phyloP scores from a whole-genome alignment of 2,113 vertebrate genomes.

The Scolopax mira region DNA sequence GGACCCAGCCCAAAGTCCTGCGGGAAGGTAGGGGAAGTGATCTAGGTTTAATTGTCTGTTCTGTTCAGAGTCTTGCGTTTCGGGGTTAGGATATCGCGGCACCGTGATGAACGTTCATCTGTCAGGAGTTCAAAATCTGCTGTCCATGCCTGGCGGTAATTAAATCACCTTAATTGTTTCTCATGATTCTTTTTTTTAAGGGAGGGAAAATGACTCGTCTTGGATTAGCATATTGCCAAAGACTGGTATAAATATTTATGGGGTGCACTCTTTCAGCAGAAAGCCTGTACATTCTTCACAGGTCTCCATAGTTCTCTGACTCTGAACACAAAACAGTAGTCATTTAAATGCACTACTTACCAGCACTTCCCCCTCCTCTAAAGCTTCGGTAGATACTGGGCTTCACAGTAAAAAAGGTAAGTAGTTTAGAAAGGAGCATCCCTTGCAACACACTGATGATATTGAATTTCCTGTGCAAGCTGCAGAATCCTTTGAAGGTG shows the following conservation, averaged over 20 bases:
- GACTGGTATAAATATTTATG: constrained; percentile 63
- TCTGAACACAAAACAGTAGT: not conserved
- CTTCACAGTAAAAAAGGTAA: constrained; percentile 14
- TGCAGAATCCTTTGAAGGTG: not conserved
- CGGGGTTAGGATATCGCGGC: not conserved
- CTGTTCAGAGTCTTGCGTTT: not conserved
- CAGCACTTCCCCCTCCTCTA: not conserved
- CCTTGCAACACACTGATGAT: not conserved
- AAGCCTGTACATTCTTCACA: constrained; percentile 47
- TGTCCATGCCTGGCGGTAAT: constrained; percentile 14
- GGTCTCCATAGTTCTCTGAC: constrained; percentile 43
- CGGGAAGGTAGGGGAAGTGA: constrained; percentile 10
- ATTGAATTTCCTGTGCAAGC: not conserved
- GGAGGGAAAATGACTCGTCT: constrained; percentile 40
- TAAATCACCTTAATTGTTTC: constrained; percentile 65
- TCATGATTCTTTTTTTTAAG: constrained; percentile 4
- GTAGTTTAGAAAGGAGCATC: not conserved
- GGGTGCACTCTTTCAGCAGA: not conserved
- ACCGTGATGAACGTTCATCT: constrained; percentile 33
- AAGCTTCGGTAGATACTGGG: not conserved
- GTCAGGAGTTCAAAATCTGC: constrained; percentile 20
- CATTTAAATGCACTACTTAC: constrained; percentile 1
- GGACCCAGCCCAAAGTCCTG: constrained; percentile 24
- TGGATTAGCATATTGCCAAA: constrained; percentile 56
- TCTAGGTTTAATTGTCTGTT: constrained; percentile 24